Conservation (phyloP, 2,888 invertebrate species). For the Lottia gigantea region DNA sequence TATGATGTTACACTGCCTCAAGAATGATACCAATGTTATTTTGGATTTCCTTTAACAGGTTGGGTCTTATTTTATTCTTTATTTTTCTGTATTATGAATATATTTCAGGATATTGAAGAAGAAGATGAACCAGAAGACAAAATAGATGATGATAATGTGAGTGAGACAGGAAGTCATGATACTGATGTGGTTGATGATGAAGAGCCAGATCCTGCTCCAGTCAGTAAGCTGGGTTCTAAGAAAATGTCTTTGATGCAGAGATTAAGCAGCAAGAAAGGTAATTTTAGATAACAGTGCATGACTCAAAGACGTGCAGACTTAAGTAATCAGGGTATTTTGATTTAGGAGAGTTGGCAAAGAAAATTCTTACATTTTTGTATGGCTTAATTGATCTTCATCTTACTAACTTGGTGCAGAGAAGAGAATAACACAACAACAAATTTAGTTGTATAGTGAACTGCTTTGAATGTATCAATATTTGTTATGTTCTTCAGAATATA, state of each 20-base stretch:
- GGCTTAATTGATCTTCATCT: too few relatives aligned
- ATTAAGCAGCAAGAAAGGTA: slow-evolving; percentile 19
- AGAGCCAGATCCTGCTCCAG: slow-evolving; percentile 29
- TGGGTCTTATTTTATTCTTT: background rate
- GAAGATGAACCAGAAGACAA: slow-evolving; percentile 22
- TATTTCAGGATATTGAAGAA: slow-evolving; percentile 15
- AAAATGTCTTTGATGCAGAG: slow-evolving; percentile 33
- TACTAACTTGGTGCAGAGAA: too few relatives aligned
- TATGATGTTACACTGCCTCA: too few relatives aligned
- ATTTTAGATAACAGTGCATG: too few relatives aligned
- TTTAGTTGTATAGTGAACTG: too few relatives aligned
- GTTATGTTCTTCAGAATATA: slow-evolving; percentile 16
- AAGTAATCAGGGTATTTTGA: too few relatives aligned
- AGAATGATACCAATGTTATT: too few relatives aligned
- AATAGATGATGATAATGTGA: slow-evolving; percentile 13
- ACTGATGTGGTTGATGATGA: slow-evolving; percentile 39
- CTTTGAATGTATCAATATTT: background rate
- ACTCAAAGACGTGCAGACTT: too few relatives aligned
- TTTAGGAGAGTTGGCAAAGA: background rate
- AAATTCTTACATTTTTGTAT: too few relatives aligned
- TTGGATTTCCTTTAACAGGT: too few relatives aligned
- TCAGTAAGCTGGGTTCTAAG: slow-evolving; percentile 32
- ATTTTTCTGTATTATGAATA: background rate
- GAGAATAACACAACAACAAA: too few relatives aligned
- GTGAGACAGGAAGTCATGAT: slow-evolving; percentile 37